Conservation (phyloP, 2,888 invertebrate species). For the Pammene aurita region DNA sequence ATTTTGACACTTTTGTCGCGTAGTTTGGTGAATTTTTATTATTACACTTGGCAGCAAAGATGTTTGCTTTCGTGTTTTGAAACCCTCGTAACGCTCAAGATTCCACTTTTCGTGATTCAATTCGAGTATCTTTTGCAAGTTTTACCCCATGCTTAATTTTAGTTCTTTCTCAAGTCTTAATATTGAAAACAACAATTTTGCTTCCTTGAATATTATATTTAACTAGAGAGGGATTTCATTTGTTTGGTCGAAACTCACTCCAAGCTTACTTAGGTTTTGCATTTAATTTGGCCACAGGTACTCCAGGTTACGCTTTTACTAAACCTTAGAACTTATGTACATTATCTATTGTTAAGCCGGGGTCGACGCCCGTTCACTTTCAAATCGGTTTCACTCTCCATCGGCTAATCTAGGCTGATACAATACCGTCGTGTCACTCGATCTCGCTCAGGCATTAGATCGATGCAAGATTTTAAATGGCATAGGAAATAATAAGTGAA, state of each 20-base stretch:
- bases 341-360: constrained; percentile 24
- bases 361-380: constrained; percentile 40
- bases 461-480: constrained; percentile 14
- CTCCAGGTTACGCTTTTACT: neutral
- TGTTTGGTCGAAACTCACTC: neutral
- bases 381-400: constrained; percentile 46
- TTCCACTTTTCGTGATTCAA: too few relatives aligned
- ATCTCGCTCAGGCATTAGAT: constrained; percentile 28
- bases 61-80: too few relatives aligned
- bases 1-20: too few relatives aligned
- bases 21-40: too few relatives aligned
- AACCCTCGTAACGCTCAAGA: too few relatives aligned
- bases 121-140: too few relatives aligned
- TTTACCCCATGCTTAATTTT: too few relatives aligned
- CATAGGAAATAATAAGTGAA: neutral
- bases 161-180: too few relatives aligned
- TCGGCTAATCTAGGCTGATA: constrained; percentile 37
- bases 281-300: neutral
- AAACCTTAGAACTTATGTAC: constrained; percentile 14
- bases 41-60: too few relatives aligned
- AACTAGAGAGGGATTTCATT: too few relatives aligned
- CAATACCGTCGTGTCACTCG: constrained; percentile 35
- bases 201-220: too few relatives aligned
- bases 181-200: too few relatives aligned
- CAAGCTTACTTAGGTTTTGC: neutral